phyloP scores from a whole-genome alignment of 1,140 invertebrate genomes.

The Drosophila setifemur region DNA sequence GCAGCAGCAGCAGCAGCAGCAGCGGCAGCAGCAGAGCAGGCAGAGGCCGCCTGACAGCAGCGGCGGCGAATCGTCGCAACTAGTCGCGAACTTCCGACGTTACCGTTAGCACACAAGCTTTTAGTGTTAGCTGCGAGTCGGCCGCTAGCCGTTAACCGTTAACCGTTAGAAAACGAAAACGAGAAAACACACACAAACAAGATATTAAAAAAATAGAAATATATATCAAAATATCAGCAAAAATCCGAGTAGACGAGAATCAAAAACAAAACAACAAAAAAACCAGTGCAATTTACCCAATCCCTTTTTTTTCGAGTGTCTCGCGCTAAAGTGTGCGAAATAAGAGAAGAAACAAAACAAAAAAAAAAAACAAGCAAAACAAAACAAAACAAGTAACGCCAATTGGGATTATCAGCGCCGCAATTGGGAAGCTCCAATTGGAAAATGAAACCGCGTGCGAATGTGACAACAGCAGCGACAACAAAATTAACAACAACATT shows the following conservation, averaged over 20 bases:
- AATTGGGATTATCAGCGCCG: constrained; percentile 19
- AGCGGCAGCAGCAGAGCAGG: constrained; percentile 14
- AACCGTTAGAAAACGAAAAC: constrained; percentile 18
- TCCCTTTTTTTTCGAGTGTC: constrained; percentile 53
- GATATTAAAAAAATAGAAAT: constrained; percentile 6
- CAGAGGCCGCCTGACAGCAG: constrained; percentile 52
- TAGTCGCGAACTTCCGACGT: constrained; percentile 79
- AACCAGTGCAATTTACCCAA: constrained; percentile 37
- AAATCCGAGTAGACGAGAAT: too few species aligned
- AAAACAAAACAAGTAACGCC: constrained; percentile 5
- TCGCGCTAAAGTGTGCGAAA: constrained; percentile 32
- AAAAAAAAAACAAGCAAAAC: constrained; percentile 10
- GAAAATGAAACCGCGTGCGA: constrained; percentile 31
- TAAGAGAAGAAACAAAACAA: too few species aligned
- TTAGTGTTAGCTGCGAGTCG: constrained; percentile 30
- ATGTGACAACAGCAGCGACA: constrained; percentile 14
- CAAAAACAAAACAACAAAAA: constrained; percentile 8
- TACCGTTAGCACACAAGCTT: constrained; percentile 77
- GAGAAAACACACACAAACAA: background rate
- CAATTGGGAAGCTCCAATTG: constrained; percentile 26
- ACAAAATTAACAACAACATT: constrained; percentile 17
- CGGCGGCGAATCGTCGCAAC: constrained; percentile 69
- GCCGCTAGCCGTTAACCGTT: constrained; percentile 9
- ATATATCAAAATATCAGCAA: constrained; percentile 1
- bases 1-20: constrained; percentile 14